A percentile compares a stretch with the other conserved stretches of the same genome.
Evolutionary conservation across 35 echinoderm and acorn worm species (phyloP).

Genomic region (Acanthaster planci): DNA sequence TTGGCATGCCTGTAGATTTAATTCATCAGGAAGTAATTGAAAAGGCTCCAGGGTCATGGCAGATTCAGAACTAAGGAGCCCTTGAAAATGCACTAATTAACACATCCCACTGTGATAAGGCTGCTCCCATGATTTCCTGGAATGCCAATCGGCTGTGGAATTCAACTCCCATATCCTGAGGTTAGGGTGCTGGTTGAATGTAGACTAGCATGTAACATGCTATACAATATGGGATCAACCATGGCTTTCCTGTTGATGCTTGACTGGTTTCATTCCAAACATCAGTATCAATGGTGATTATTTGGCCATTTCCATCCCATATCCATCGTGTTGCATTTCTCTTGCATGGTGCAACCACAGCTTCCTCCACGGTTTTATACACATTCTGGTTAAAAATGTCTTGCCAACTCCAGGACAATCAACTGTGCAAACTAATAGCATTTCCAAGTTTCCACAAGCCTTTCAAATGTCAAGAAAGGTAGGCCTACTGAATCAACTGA

Average conservation of each 20-base stretch:
- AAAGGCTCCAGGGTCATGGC: neutral
- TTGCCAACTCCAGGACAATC: too few relatives aligned
- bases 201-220: neutral
- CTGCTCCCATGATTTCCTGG: conserved; percentile 1
- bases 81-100: conserved; percentile 1
- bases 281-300: neutral
- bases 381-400: too few relatives aligned
- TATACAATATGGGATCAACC: neutral
- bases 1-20: too few relatives aligned
- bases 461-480: too few relatives aligned
- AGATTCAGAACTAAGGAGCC: too few relatives aligned
- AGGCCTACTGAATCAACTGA: too few relatives aligned
- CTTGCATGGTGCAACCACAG: too few relatives aligned
- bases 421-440: too few relatives aligned
- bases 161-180: neutral
- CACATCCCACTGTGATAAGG: neutral
- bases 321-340: neutral
- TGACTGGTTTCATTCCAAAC: neutral
- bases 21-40: neutral
- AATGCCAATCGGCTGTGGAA: neutral
- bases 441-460: too few relatives aligned
- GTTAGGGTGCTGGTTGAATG: neutral
- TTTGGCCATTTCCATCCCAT: neutral
- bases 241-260: neutral
- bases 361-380: too few relatives aligned